Evolutionary conservation across 2,888 invertebrate genomes (phyloP), one percentile per base, ranked within the genome.

Genomic region (Melangyna quadrimaculata): DNA sequence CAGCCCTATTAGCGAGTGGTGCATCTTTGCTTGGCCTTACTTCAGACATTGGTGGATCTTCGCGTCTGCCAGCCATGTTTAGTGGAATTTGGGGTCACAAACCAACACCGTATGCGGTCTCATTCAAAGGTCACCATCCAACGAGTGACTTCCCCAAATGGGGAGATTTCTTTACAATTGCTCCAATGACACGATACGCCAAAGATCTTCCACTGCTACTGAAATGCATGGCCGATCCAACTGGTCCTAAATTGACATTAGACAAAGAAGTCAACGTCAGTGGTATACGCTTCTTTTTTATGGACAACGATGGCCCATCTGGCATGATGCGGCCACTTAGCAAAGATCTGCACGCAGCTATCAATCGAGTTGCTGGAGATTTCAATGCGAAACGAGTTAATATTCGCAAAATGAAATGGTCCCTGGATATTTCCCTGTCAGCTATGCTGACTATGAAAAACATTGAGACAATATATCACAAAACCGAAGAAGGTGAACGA

Each of bases 21-120:
- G 97, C 96, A 9, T 97, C 97, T 0, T 91, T 97, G 5, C 93
- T 97, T 35, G 97, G 98, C 9, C 93, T 98, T 14, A 97, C 96
- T 0, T 97, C 97, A 1, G 98, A 98, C 90, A 96, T 98, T 69
- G 97, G 96, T 0, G 98, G 98, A 0, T 98, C 97, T 3, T 95
- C 97, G 14, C 94, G 98, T 63, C 94, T 98, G 89, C 98, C 98
- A 0, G 95, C 97, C 1, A 96, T 96, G 94, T 98, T 97, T 91
- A 97, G 96, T 89, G 98, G 98, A 24, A 94, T 98, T 73, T 98
- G 96, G 93, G 98, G 98, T n/a, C 98, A 98, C 91, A 98, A 98
- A 90, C 96, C 98, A 0, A 95, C 96, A 53, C 95, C 95, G 1
- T 94, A 94, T 88, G 93, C 94, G 5, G 92, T 96, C 3, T 94